Percentiles rank a stretch among this genome's conserved stretches.
phyloP scores from a whole-genome alignment of 2,797 vertebrate genomes.

The Hybognathus amarus region DNA sequence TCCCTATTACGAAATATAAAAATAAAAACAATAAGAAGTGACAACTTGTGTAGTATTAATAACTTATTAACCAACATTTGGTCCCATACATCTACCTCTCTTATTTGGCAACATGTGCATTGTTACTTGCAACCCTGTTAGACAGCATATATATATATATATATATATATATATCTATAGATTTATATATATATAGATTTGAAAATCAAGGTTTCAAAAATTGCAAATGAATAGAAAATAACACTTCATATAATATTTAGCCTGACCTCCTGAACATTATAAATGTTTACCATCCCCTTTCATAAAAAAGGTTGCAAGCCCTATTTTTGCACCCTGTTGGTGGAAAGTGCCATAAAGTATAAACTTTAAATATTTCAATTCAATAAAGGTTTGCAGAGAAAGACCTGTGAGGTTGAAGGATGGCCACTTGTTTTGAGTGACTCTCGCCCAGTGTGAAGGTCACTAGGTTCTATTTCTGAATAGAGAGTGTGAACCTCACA shows the following conservation, averaged over 20 bases:
- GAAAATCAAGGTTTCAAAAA: neutral
- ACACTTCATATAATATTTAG: constrained; percentile 9
- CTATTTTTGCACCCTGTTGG: neutral
- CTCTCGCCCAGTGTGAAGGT: constrained; percentile 62
- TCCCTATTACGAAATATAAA: no score
- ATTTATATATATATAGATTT: no score
- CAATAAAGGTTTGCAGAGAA: constrained; percentile 24
- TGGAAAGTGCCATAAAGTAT: neutral
- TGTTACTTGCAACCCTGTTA: no score
- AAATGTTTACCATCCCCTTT: neutral
- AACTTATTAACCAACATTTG: no score
- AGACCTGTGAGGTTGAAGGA: constrained; percentile 26
- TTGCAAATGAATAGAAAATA: neutral
- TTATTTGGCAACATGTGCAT: no score
- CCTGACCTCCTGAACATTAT: neutral
- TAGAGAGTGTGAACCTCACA: constrained; percentile 75
- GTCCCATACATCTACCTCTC: no score
- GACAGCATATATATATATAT: no score
- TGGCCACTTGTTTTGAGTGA: constrained; percentile 53
- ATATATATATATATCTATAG: no score
- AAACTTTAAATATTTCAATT: neutral
- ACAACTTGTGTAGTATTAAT: no score
- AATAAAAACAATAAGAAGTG: no score
- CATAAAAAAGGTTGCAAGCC: neutral
- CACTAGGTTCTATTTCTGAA: constrained; percentile 69